Base-by-base conservation (phyloP, 2,888 invertebrate genomes). In the Melieria crassipennis region DNA sequence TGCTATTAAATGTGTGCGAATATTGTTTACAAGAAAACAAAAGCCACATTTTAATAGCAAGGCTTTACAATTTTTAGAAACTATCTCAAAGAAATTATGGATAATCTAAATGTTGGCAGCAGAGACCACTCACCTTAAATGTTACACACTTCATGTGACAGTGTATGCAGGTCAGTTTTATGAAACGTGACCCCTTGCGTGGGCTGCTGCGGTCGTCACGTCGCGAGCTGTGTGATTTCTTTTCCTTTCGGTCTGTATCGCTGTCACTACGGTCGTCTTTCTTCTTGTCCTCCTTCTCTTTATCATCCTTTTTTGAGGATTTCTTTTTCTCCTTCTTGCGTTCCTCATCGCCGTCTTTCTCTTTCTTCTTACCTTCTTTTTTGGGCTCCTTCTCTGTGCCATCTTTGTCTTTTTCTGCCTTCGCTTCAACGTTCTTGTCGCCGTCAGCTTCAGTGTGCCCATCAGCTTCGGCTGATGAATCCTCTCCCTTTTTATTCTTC, bases 81-180 rank as follows among this genome's bases (percentile, higher is more conserved):
- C 30, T 30, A 30, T 30, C 30, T 30, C 30, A 30, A 30, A 30
- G 50, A 50, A 50, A 50, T 50, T 50, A 9, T 10, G 3, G 50
- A 9, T 50, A 50, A 50, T 50, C 50, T 50, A 13, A 2, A 30
- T 16, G 13, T 7, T 11, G 42, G 30, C 30, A 45, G 5, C 16
- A n/a, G 2, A 30, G 30, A 1, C 2, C 9, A 60, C 73, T 73
- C 61, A 91, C 92, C 82, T 91, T 91, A 81, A 94, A 94, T 7
- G 93, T 94, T 7, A 91, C 88, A 78, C 91, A 92, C 81, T 92
- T 91, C 79, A 91, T 90, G 77, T 90, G 89, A 84, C 95, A 95
- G 83, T 94, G 94, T 1, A 93, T 92, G 81, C 95, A 95, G 48
- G 89, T 88, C 58, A 95, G 88, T 77, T 92, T 92, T 71, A 94